Base-by-base conservation (phyloP, 2,888 invertebrate species). In the Dasypolia templi region DNA sequence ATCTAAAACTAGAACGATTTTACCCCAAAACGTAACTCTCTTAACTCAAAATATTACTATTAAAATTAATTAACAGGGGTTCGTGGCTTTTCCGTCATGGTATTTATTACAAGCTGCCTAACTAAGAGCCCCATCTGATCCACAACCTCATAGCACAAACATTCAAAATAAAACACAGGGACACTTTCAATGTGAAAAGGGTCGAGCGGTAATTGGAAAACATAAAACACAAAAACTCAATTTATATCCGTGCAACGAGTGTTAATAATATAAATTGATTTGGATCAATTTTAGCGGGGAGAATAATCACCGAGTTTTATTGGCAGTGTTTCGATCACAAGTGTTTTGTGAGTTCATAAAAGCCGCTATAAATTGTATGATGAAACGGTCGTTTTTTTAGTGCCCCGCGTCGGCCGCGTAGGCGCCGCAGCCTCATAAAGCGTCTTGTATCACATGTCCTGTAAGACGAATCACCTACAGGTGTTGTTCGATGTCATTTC, bases 241-340 rank as follows among this genome's bases (percentile, higher is more conserved):
- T 92, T 91, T 89, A 89, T 88, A 87, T 88, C 86, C 85, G 85
- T 79, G 86, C 82, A 86, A 84, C 84, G 86, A 83, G 87, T 89
- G 89, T 88, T 86, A 87, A 88, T 90, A 89, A 89, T 88, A 88
- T 88, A 91, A 90, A 92, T 93, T 92, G 92, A 91, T 91, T 90
- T 88, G 88, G 92, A 92, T 91, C 91, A 91, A 91, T 91, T 91
- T 90, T 84, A 87, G 86, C 72, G 80, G 75, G 81, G 67, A 87
- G 90, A 91, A 93, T 93, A 92, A 94, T 93, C 91, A 91, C 88
- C 89, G 83, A 81, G 72, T 88, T 92, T 92, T 92, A 93, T 90
- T 89, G 86, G 87, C 80, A 87, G 87, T 85, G 85, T 79, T 80
- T 87, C 88, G 89, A 90, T 92, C 90, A 90, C 91, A 90, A 91